These are phyloP conservation scores for Diploptera punctata DNA, from an alignment of 2,888 invertebrate species.

Conservation along the genomic window DNA sequence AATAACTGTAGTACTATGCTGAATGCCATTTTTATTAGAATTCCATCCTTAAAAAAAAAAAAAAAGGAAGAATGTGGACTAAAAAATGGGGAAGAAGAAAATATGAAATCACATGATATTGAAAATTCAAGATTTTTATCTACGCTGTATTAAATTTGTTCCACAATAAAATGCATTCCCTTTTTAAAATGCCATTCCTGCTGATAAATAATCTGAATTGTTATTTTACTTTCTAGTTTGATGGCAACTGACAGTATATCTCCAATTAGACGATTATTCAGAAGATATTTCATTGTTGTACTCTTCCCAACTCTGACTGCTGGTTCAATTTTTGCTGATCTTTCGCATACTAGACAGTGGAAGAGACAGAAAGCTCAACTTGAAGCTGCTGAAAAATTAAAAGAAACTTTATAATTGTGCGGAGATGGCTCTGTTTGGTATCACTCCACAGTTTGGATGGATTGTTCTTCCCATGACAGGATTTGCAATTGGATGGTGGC, in stretches of 20 bases:
- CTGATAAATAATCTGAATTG: too few species aligned
- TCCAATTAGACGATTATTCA: slow-evolving; percentile 55
- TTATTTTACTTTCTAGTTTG: slow-evolving; percentile 49
- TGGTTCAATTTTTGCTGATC: slow-evolving; percentile 72
- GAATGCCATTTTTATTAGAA: too few species aligned
- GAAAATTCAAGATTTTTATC: too few species aligned
- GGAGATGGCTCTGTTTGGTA: slow-evolving; percentile 62
- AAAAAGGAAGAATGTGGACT: too few species aligned
- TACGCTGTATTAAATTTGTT: too few species aligned
- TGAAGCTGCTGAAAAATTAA: not conserved
- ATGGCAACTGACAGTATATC: slow-evolving; percentile 59
- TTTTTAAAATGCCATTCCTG: too few species aligned
- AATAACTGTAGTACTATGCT: too few species aligned
- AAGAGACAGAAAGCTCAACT: slow-evolving; percentile 58
- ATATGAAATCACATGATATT: too few species aligned
- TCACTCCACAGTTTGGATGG: slow-evolving; percentile 61
- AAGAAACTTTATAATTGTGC: not conserved
- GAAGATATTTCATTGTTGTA: slow-evolving; percentile 71
- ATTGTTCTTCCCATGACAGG: slow-evolving; percentile 64
- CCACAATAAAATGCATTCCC: too few species aligned
- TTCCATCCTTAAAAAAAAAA: too few species aligned
- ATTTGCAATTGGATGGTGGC: slow-evolving; percentile 64
- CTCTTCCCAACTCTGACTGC: slow-evolving; percentile 68
- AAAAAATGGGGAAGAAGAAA: too few species aligned
- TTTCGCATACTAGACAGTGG: slow-evolving; percentile 75